Conservation (phyloP, 2,888 invertebrate species). For the Parnassius orleans region DNA sequence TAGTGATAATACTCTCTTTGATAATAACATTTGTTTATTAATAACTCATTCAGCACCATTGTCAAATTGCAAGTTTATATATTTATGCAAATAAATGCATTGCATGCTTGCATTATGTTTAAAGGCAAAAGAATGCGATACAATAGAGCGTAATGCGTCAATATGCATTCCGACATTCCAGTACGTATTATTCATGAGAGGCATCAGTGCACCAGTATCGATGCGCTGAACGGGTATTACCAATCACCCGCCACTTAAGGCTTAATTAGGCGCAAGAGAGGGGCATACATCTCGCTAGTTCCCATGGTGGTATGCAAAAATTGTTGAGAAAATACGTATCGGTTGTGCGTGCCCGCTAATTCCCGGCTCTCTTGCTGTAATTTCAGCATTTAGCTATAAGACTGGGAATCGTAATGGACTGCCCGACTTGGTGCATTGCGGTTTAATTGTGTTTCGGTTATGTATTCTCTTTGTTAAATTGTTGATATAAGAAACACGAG, state of each 20-base stretch:
- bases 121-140: slow-evolving; percentile 8
- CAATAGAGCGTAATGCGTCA: slow-evolving; percentile 10
- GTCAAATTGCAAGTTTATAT: no score
- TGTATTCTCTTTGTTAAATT: background rate
- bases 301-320: slow-evolving; percentile 78
- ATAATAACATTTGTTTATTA: no score
- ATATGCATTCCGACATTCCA: slow-evolving; percentile 22
- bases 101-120: slow-evolving; percentile 1
- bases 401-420: slow-evolving; percentile 42
- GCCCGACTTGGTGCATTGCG: slow-evolving; percentile 21
- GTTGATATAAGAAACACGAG: no score
- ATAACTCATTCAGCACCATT: no score
- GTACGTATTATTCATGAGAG: slow-evolving; percentile 24
- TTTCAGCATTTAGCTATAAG: slow-evolving; percentile 67
- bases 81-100: background rate
- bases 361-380: slow-evolving; percentile 50
- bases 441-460: slow-evolving; percentile 17
- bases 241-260: slow-evolving; percentile 52
- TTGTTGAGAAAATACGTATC: slow-evolving; percentile 73
- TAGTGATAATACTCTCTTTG: no score
- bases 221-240: slow-evolving; percentile 46
- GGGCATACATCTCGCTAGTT: slow-evolving; percentile 53
- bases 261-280: slow-evolving; percentile 58
- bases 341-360: slow-evolving; percentile 66
- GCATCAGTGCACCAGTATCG: slow-evolving; percentile 26